Percentiles rank a stretch among this genome's conserved stretches.
phyloP scores from a whole-genome alignment of 2,797 vertebrate species.

The Darevskia mixta region DNA sequence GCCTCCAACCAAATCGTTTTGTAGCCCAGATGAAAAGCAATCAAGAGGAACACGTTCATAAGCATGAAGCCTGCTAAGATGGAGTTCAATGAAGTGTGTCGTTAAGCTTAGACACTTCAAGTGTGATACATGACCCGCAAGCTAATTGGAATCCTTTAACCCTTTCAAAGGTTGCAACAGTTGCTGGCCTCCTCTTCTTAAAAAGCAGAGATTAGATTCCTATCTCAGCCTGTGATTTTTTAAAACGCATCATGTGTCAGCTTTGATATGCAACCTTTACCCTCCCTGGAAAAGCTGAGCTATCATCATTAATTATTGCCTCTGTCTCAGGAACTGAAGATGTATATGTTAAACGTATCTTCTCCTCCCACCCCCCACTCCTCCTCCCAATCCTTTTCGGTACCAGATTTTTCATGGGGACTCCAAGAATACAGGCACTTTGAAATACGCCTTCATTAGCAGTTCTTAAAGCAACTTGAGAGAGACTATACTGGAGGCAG shows the following conservation, averaged over 20 bases:
- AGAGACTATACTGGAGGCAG: background rate
- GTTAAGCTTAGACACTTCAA: slow-evolving; percentile 72
- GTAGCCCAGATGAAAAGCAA: slow-evolving; percentile 77
- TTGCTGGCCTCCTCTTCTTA: slow-evolving; percentile 43
- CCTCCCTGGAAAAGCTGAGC: background rate
- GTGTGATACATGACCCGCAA: slow-evolving; percentile 71
- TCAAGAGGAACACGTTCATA: slow-evolving; percentile 80
- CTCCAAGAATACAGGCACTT: slow-evolving; percentile 40
- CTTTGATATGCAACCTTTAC: slow-evolving; percentile 33
- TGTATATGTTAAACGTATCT: slow-evolving; percentile 22
- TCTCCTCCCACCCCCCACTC: background rate
- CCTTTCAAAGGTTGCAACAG: slow-evolving; percentile 61
- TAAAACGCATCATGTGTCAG: slow-evolving; percentile 1
- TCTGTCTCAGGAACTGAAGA: slow-evolving; percentile 4
- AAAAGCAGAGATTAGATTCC: slow-evolving; percentile 42
- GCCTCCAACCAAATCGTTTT: slow-evolving; percentile 75
- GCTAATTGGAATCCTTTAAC: slow-evolving; percentile 75
- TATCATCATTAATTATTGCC: slow-evolving; percentile 42
- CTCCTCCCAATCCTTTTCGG: slow-evolving; percentile 11
- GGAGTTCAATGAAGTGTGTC: slow-evolving; percentile 77
- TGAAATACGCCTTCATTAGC: slow-evolving; percentile 37
- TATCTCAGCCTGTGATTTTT: slow-evolving; percentile 51
- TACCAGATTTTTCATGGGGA: slow-evolving; percentile 1
- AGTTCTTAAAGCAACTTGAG: background rate
- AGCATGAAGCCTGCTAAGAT: slow-evolving; percentile 78